phyloP scores from a whole-genome alignment of 2,888 invertebrate genomes.

The Iselma pallidipennis region DNA sequence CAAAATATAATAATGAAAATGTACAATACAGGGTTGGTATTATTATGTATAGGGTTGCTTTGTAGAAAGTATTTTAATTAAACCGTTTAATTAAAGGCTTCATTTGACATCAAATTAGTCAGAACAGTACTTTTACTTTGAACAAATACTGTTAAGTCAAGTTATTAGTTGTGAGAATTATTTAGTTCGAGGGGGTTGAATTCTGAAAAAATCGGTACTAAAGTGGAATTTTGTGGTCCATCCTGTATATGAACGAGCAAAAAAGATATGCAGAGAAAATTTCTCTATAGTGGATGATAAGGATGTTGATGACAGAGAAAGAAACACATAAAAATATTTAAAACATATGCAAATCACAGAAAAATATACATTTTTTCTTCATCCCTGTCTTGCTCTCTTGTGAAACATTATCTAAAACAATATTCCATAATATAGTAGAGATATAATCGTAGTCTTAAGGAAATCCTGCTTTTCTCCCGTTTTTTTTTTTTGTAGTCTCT shows the following conservation, averaged over 20 bases:
- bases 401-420: conserved; percentile 34
- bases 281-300: neutral
- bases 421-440: conserved; percentile 29
- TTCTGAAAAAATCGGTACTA: too few relatives aligned
- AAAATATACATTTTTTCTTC: neutral
- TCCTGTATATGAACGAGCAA: too few relatives aligned
- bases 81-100: too few relatives aligned
- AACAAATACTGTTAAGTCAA: too few relatives aligned
- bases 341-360: conserved; percentile 3
- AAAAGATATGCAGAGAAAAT: neutral
- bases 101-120: too few relatives aligned
- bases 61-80: too few relatives aligned
- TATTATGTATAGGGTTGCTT: too few relatives aligned
- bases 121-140: too few relatives aligned
- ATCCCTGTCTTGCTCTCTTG: conserved; percentile 8
- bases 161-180: too few relatives aligned
- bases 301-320: neutral
- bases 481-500: neutral
- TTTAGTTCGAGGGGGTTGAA: too few relatives aligned
- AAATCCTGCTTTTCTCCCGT: conserved; percentile 21
- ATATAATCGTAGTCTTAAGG: conserved; percentile 30
- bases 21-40: neutral
- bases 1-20: too few relatives aligned
- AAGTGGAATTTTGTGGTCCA: too few relatives aligned
- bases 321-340: neutral